A percentile compares a stretch with the other conserved stretches of the same genome.
phyloP scores from a whole-genome alignment of 1,140 invertebrate genomes.

The Ips nitidus region DNA sequence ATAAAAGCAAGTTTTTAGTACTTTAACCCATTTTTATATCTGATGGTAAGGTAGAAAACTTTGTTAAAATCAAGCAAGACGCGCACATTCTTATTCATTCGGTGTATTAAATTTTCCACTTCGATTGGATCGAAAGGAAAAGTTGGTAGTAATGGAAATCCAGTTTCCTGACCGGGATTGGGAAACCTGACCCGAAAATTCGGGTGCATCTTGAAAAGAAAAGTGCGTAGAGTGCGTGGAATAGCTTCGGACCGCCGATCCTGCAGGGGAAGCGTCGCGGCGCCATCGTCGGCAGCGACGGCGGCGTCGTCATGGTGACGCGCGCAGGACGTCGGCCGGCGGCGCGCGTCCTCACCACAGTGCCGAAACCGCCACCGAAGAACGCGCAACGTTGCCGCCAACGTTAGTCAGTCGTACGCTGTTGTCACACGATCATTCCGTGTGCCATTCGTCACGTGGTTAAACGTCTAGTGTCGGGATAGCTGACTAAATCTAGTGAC shows the following conservation, averaged over 20 bases:
- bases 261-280: conserved; percentile 25
- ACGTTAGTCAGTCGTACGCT: conserved; percentile 9
- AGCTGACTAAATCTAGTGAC: conserved; percentile 8
- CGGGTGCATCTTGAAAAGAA: not conserved
- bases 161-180: too few species aligned
- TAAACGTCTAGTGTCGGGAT: conserved; percentile 6
- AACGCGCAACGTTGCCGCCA: conserved; percentile 32
- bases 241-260: conserved; percentile 3
- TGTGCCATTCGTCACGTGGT: conserved; percentile 30
- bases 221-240: conserved; percentile 8
- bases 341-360: conserved; percentile 35
- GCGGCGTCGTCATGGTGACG: conserved; percentile 35
- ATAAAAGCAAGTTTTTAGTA: too few species aligned
- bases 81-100: too few species aligned
- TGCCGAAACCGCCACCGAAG: conserved; percentile 29
- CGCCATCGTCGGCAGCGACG: conserved; percentile 26
- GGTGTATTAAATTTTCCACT: too few species aligned
- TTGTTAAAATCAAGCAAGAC: too few species aligned
- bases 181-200: not conserved
- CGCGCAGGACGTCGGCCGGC: conserved; percentile 34
- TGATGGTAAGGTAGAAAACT: too few species aligned
- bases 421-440: conserved; percentile 17
- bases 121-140: too few species aligned
- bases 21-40: too few species aligned
- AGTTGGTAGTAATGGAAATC: too few species aligned